Evolutionary conservation across 2,888 invertebrate species (phyloP).

Genomic region (Cheilosia vernalis): DNA sequence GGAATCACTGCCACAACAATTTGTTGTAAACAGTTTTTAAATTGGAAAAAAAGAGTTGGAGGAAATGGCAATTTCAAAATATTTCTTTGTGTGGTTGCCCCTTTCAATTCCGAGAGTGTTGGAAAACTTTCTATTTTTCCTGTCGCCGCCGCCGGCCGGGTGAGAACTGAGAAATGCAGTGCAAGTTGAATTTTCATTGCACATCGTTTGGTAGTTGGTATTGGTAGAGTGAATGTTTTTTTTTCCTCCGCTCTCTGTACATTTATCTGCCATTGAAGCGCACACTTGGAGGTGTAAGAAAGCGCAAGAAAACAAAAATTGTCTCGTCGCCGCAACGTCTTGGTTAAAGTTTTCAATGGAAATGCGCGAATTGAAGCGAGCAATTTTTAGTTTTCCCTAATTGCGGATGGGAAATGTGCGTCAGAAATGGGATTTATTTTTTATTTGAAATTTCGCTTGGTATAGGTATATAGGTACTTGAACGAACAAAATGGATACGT

Average conservation of each 20-base stretch:
- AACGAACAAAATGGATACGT: too few species aligned
- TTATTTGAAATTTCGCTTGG: background rate
- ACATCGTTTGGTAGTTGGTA: conserved; percentile 6
- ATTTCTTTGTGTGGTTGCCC: conserved; percentile 24
- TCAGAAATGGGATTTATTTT: conserved; percentile 22
- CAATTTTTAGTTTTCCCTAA: conserved; percentile 31
- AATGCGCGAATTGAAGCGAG: conserved; percentile 55
- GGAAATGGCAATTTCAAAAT: conserved; percentile 49
- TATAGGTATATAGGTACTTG: too few species aligned
- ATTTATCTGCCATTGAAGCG: conserved; percentile 4
- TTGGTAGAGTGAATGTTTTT: conserved; percentile 24
- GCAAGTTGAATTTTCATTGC: conserved; percentile 41
- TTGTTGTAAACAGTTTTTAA: conserved; percentile 6
- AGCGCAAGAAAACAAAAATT: background rate
- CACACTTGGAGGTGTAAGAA: background rate
- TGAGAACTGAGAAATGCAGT: conserved; percentile 28
- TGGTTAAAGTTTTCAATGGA: conserved; percentile 25
- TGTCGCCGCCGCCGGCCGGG: conserved; percentile 27
- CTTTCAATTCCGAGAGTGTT: conserved; percentile 8
- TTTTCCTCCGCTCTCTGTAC: background rate
- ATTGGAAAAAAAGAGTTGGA: conserved; percentile 15
- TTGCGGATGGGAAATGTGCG: conserved; percentile 48
- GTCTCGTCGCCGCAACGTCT: background rate
- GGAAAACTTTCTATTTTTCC: conserved; percentile 63
- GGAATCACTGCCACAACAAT: conserved; percentile 10